These are phyloP conservation scores for Chloromyia formosa DNA, from an alignment of 2,888 invertebrate species.

Conservation along the genomic window DNA sequence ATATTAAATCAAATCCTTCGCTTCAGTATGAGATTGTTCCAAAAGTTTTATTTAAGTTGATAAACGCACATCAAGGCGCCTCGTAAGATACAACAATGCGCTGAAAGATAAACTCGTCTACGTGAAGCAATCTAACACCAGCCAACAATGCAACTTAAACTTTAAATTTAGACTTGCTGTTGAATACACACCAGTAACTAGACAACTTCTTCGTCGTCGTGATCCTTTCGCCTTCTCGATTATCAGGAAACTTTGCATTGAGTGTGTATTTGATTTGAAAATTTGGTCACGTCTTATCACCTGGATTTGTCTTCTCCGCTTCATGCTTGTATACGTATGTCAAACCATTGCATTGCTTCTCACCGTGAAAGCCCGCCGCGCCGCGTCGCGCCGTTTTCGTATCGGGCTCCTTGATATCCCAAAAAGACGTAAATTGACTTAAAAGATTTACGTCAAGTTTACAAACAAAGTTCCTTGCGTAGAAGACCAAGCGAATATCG, in stretches of 20 bases:
- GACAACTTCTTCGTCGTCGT: background rate
- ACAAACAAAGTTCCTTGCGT: constrained; percentile 35
- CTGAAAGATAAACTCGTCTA: too few species aligned
- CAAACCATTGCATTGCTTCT: too few species aligned
- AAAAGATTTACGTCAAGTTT: constrained; percentile 44
- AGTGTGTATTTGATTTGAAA: constrained; percentile 39
- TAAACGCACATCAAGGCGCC: too few species aligned
- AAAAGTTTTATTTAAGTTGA: too few species aligned
- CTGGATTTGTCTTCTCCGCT: constrained; percentile 41
- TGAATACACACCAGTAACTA: constrained; percentile 14
- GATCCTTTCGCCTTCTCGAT: background rate
- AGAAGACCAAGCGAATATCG: constrained; percentile 35
- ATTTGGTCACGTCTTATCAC: constrained; percentile 46
- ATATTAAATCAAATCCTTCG: too few species aligned
- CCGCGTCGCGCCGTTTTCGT: background rate
- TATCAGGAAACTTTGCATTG: constrained; percentile 16
- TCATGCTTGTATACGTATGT: background rate
- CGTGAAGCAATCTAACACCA: background rate
- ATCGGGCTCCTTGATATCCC: background rate
- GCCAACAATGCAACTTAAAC: background rate
- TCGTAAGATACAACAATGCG: too few species aligned
- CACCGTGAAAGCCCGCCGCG: background rate
- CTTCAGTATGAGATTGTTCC: too few species aligned
- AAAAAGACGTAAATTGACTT: constrained; percentile 44
- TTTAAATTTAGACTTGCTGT: constrained; percentile 3